Conservation (phyloP, 2,888 invertebrate genomes). For the Orchesella flavescens region DNA sequence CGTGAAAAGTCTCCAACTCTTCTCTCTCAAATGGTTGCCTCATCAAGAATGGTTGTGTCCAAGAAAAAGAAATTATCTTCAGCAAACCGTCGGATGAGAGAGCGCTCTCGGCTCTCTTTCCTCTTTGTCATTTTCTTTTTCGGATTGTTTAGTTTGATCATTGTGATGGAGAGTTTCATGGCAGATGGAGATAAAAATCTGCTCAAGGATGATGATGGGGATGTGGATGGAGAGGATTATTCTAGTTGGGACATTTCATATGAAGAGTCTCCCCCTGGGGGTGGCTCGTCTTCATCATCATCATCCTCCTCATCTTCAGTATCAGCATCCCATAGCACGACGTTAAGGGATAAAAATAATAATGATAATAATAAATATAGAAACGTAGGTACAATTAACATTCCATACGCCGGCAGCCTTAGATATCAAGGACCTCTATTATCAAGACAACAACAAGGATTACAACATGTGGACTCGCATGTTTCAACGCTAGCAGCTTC, state of each 20-base stretch:
- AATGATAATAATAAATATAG: constrained; percentile 43
- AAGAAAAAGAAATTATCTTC: constrained; percentile 69
- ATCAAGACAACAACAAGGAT: constrained; percentile 37
- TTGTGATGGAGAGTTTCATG: constrained; percentile 87
- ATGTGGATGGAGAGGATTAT: constrained; percentile 65
- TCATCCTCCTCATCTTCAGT: constrained; percentile 24
- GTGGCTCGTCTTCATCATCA: constrained; percentile 34
- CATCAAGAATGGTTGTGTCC: constrained; percentile 55
- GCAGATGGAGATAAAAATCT: constrained; percentile 76
- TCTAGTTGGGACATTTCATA: constrained; percentile 70
- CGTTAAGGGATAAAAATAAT: constrained; percentile 34
- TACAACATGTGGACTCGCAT: constrained; percentile 58
- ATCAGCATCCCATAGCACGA: constrained; percentile 30
- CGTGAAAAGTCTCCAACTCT: too few species aligned
- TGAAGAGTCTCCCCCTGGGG: constrained; percentile 68
- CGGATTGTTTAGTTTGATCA: constrained; percentile 89
- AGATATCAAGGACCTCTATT: constrained; percentile 56
- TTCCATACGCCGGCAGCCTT: constrained; percentile 59
- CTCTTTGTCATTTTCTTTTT: constrained; percentile 93
- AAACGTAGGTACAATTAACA: constrained; percentile 55
- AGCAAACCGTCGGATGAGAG: constrained; percentile 73
- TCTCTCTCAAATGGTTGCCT: constrained; percentile 29
- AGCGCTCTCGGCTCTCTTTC: constrained; percentile 90
- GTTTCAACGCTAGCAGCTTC: constrained; percentile 50
- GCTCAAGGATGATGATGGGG: constrained; percentile 60